phyloP scores from a whole-genome alignment of 37 sponge, comb jelly and placozoan species.

The Beroe ovata region DNA sequence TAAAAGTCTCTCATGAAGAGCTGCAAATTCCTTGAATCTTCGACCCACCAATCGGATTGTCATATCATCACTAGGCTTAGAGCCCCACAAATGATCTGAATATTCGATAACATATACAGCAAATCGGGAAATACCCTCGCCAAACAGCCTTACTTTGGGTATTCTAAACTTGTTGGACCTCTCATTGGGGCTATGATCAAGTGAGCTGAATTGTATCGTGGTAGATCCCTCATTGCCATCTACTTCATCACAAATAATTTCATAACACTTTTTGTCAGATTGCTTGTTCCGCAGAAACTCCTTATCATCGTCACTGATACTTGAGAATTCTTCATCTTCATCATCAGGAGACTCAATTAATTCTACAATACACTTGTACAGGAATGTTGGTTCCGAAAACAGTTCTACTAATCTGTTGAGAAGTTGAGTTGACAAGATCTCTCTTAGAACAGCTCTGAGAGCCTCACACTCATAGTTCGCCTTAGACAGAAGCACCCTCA shows the following conservation, averaged over 20 bases:
- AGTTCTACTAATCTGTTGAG: background rate
- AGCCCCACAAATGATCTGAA: conserved; percentile 8
- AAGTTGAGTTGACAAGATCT: conserved; percentile 33
- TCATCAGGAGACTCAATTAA: background rate
- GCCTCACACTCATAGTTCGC: conserved; percentile 50
- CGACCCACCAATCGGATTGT: conserved; percentile 11
- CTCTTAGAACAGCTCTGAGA: conserved; percentile 21
- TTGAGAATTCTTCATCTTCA: background rate
- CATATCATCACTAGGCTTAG: background rate
- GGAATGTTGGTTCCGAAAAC: conserved; percentile 9
- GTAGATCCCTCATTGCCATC: background rate
- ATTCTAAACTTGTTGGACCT: conserved; percentile 46
- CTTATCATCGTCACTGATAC: conserved; percentile 54
- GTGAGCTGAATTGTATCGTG: background rate
- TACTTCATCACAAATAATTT: background rate
- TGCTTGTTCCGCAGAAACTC: conserved; percentile 41
- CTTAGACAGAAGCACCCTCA: background rate
- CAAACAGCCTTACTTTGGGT: conserved; percentile 56
- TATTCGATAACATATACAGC: conserved; percentile 63
- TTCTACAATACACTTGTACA: conserved; percentile 24
- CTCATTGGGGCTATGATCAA: conserved; percentile 1
- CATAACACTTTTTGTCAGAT: background rate
- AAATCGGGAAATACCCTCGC: conserved; percentile 31
- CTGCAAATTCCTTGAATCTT: conserved; percentile 52
- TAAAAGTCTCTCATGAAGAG: conserved; percentile 22